Base-by-base conservation (phyloP, 2,888 invertebrate genomes). In the Ochropleura plecta region DNA sequence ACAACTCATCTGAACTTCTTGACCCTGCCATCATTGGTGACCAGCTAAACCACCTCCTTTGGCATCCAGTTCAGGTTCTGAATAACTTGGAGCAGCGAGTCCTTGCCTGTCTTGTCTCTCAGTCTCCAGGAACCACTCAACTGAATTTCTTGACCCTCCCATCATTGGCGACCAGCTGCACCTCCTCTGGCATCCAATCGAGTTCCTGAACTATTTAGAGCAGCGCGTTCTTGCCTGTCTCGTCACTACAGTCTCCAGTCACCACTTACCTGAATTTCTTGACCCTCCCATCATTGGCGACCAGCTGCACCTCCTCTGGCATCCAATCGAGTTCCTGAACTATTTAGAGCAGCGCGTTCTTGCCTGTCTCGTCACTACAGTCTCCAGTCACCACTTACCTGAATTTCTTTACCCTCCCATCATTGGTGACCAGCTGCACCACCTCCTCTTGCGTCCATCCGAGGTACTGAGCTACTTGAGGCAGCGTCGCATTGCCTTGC, bases 341-440 rank as follows among this genome's bases (percentile, higher is more conserved):
- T 84, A 94, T 88, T 18, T 91, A 90, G 0, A 95, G 93, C 3
- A 91, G 51, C 0, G 83, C 69, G 73, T 95, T 95, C 74, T 0
- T 76, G n/a, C 0, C 67, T 76, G 2, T 92, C 94, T 0, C 9
- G 53, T 53, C n/a, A 10, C 10, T 10, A 10, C n/a, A 53, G 53
- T 53, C 53, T n/a, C 0, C 53, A n/a, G 53, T 0, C 8, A 0
- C 10, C 9, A 51, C 84, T 88, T 7, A 95, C 96, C 94, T 95
- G 66, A 96, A 96, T 0, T 78, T 91, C 84, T 96, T 96, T 0
- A 93, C 91, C 51, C 95, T 87, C 0, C 94, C 95, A n/a, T 93
- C 93, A 40, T 88, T 91, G 0, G 90, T 88, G 1, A 89, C 84
- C 0, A 93, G 87, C 20, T 84, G 85, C 0, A 88, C 73, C 1